Conservation (phyloP, 2,888 invertebrate genomes). For the Folsomia manolachei region DNA sequence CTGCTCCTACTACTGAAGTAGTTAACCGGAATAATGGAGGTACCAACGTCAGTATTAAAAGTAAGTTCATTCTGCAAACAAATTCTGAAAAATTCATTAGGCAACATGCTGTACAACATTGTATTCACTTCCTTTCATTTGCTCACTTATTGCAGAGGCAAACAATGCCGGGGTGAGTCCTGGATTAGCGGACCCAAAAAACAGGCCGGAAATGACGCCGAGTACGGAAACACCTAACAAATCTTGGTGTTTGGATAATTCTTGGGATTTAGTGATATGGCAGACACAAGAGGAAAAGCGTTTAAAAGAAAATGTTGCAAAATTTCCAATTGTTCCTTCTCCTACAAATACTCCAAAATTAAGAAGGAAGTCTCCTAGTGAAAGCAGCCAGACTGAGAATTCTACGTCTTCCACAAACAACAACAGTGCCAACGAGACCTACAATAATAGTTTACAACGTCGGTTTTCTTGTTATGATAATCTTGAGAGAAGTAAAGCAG, state of each 20-base stretch:
- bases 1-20: neutral
- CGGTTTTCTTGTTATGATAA: constrained; percentile 51
- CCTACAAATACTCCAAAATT: constrained; percentile 42
- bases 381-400: constrained; percentile 41
- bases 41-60: neutral
- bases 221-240: constrained; percentile 33
- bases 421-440: constrained; percentile 37
- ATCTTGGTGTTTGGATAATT: constrained; percentile 48
- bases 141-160: no score
- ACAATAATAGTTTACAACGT: constrained; percentile 34
- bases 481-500: constrained; percentile 43
- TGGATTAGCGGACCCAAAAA: no score
- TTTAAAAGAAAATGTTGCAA: constrained; percentile 32
- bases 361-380: constrained; percentile 9
- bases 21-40: neutral
- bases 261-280: constrained; percentile 49
- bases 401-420: constrained; percentile 39
- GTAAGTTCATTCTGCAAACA: no score
- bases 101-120: no score
- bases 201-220: constrained; percentile 17
- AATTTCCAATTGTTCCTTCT: constrained; percentile 43
- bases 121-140: no score
- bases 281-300: constrained; percentile 40
- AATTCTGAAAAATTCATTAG: no score
- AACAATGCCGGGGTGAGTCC: no score